phyloP scores from a whole-genome alignment of 2,797 vertebrate species.

The Chaunax sp. region DNA sequence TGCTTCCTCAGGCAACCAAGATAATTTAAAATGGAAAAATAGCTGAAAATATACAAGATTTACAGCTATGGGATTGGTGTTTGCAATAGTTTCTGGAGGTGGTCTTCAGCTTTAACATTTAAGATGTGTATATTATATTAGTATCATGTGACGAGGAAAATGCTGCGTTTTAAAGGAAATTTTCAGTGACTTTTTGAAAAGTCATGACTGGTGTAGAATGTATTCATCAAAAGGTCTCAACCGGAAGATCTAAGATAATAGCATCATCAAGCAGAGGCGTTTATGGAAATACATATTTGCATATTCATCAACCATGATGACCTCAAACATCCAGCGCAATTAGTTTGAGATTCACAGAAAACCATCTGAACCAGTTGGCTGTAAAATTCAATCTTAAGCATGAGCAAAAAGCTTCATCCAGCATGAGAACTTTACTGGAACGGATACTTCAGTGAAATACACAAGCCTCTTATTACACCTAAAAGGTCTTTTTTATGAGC shows the following conservation, averaged over 20 bases:
- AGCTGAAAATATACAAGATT: no score
- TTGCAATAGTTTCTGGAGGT: no score
- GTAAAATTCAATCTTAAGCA: constrained; percentile 43
- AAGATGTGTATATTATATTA: no score
- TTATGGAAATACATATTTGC: constrained; percentile 7
- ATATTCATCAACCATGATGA: constrained; percentile 5
- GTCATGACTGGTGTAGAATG: background rate
- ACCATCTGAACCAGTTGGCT: constrained; percentile 28
- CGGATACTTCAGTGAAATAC: constrained; percentile 7
- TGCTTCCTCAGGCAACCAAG: no score
- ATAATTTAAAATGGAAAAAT: no score
- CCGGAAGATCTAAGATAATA: constrained; percentile 5
- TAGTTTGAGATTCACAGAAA: constrained; percentile 31
- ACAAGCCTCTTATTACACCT: constrained; percentile 40
- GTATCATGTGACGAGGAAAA: no score
- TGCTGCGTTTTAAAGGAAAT: background rate
- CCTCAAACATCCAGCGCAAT: constrained; percentile 24
- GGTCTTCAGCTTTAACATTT: background rate
- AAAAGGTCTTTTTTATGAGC: constrained; percentile 45
- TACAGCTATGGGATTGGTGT: no score
- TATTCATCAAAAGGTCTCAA: constrained; percentile 6
- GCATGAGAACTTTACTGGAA: constrained; percentile 28
- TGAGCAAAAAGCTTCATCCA: constrained; percentile 37
- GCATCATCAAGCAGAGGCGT: constrained; percentile 9
- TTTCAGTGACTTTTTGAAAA: constrained; percentile 3